Conservation (phyloP, 2,113 vertebrate genomes). For the Albula glossodonta region DNA sequence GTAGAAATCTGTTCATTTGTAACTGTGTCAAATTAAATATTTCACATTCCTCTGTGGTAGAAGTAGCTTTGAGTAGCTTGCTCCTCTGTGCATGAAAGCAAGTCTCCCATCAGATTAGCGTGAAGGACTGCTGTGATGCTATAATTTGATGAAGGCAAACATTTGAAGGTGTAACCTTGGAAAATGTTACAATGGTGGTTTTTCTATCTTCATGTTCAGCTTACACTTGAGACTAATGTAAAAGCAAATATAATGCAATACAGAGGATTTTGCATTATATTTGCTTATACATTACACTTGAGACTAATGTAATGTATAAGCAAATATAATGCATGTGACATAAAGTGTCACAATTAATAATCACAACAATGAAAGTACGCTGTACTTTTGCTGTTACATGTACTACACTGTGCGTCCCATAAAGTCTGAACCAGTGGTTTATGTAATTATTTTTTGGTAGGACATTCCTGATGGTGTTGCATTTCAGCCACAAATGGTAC, state of each 20-base stretch:
- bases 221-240: background rate
- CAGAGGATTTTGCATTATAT: background rate
- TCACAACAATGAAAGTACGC: too few relatives aligned
- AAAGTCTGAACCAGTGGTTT: too few relatives aligned
- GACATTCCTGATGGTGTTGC: background rate
- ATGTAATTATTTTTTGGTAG: too few relatives aligned
- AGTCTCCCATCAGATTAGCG: background rate
- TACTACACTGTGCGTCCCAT: too few relatives aligned
- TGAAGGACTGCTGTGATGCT: too few relatives aligned
- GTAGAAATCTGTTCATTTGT: constrained; percentile 49
- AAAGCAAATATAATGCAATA: background rate
- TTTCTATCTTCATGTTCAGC: background rate
- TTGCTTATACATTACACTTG: background rate
- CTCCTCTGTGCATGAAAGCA: constrained; percentile 42
- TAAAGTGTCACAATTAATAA: too few relatives aligned
- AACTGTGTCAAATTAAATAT: constrained; percentile 33
- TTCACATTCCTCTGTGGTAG: background rate
- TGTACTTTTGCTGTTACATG: too few relatives aligned
- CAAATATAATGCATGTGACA: background rate
- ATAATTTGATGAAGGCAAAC: too few relatives aligned
- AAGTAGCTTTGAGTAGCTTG: constrained; percentile 34
- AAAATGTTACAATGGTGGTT: background rate
- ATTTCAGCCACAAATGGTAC: background rate
- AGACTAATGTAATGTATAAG: background rate
- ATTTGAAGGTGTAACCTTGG: background rate